These are phyloP conservation scores for Ochropleura leucogaster DNA, from an alignment of 2,888 invertebrate species.

Conservation along the genomic window DNA sequence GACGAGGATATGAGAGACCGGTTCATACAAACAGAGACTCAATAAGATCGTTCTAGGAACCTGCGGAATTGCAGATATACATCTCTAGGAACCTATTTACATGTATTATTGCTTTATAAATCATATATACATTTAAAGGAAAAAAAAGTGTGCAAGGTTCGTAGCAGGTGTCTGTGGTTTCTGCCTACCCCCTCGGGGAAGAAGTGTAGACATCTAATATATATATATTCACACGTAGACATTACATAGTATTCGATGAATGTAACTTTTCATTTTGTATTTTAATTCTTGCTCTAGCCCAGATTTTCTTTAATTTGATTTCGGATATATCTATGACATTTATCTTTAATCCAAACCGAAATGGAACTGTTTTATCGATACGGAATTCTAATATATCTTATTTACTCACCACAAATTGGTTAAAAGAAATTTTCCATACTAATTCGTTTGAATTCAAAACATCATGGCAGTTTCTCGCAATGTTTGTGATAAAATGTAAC, in stretches of 20 bases:
- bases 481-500: neutral
- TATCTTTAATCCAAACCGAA: neutral
- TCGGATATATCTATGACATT: neutral
- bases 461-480: neutral
- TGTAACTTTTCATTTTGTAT: neutral
- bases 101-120: neutral
- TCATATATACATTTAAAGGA: neutral
- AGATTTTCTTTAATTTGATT: neutral
- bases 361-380: neutral
- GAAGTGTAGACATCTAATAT: no score
- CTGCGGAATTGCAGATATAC: neutral
- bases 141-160: no score
- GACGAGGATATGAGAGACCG: slow-evolving; percentile 13
- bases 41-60: neutral
- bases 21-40: slow-evolving; percentile 11
- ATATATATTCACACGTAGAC: neutral
- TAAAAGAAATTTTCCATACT: neutral
- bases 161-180: no score
- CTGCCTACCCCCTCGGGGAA: no score
- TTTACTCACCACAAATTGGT: neutral
- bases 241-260: neutral
- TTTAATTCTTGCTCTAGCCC: neutral
- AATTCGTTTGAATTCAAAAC: neutral
- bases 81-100: neutral
- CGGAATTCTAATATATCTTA: neutral